Evolutionary conservation across 1,140 invertebrate genomes (phyloP), one percentile per base, ranked within the genome.

Genomic region (Gerris buenoi): DNA sequence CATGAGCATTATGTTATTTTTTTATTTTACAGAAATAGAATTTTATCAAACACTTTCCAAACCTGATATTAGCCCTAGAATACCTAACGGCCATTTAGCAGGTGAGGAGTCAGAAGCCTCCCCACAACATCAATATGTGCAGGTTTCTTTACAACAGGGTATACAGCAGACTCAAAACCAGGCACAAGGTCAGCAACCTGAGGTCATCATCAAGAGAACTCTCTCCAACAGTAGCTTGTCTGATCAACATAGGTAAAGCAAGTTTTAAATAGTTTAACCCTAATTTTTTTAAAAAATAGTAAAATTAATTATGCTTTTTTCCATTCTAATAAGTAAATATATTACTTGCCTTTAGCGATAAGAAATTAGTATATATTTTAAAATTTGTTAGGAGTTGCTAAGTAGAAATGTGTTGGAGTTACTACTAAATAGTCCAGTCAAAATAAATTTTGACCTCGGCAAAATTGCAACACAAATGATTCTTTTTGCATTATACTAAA

Each of bases 141-240:
- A 46, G 5, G 5, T 10, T 46, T 18, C 5, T 46, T 46, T 10
- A 10, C 33, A 46, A 69, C 65, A 75, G 74, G 13, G 73, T 74
- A 13, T 65, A 65, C 69, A 14, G 67, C 58, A 27, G 65, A 68
- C 26, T 3, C 25, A 61, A 18, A 60, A 1, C 14, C 23, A 26
- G 5, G 33, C 18, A 10, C 18, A 5, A 10, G 33, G 33, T 18
- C 18, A 65, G 2, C 2, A 29, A 14, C 67, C 27, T 10, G 66
- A 61, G 1, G 68, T 72, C 0, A 77, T 75, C 28, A 82, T 87
- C 67, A 84, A 85, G 33, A 82, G 85, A 69, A 83, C 85, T 25
- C 81, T 86, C 67, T 86, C 85, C 0, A 86, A 83, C 70, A 85
- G 82, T 69, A 86, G 85, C 69, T 76, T 87, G 68, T 74, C 76